Percentiles rank a stretch among this genome's conserved stretches.
phyloP scores from a whole-genome alignment of 64 coral and sea anemone genomes.

The Actinia tenebrosa region DNA sequence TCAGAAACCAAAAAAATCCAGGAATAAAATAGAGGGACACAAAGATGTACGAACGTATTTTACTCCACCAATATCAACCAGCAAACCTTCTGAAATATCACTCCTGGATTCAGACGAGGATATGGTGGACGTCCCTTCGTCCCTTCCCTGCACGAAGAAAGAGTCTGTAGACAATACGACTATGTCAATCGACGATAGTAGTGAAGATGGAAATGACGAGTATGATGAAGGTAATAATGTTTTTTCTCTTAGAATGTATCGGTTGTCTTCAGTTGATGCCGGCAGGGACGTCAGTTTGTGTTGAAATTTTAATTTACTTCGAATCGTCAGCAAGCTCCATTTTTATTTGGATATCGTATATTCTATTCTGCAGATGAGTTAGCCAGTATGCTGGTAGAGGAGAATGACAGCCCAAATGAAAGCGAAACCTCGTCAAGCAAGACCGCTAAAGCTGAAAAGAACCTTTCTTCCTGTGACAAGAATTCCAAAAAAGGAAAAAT shows the following conservation, averaged over 20 bases:
- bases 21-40: slow-evolving; percentile 25
- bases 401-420: not conserved
- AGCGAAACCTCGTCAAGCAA: not conserved
- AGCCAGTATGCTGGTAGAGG: not conserved
- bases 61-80: not conserved
- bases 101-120: not conserved
- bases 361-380: not conserved
- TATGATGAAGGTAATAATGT: not conserved
- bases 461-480: not conserved
- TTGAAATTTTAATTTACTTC: no score
- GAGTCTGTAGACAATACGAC: not conserved
- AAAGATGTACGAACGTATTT: slow-evolving; percentile 41
- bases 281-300: no score
- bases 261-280: no score
- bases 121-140: not conserved
- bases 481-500: not conserved
- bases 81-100: not conserved
- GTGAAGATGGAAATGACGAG: not conserved
- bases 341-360: not conserved
- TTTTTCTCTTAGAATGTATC: no score
- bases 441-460: not conserved
- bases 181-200: not conserved
- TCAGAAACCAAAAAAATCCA: slow-evolving; percentile 27
- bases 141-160: not conserved
- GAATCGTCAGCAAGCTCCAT: not conserved